These are phyloP conservation scores for Sinodicranocentrus sp. DNA, from an alignment of 2,888 invertebrate genomes.

Conservation along the genomic window DNA sequence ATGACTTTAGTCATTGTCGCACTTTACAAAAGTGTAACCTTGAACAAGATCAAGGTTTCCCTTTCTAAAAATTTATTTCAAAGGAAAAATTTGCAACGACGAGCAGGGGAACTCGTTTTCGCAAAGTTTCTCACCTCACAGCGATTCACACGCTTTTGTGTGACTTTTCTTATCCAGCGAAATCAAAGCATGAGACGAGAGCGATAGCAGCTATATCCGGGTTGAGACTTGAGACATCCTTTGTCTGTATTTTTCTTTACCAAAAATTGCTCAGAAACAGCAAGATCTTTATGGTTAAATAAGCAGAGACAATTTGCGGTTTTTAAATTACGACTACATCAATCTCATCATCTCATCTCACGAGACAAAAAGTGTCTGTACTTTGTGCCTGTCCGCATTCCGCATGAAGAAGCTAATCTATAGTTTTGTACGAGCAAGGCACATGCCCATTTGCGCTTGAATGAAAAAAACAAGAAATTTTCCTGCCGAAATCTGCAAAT, in stretches of 20 bases:
- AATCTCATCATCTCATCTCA: too few relatives aligned
- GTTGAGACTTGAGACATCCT: constrained; percentile 13
- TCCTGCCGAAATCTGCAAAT: too few relatives aligned
- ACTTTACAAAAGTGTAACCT: constrained; percentile 21
- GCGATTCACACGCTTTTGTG: constrained; percentile 2
- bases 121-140: neutral
- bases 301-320: constrained; percentile 2
- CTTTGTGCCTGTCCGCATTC: too few relatives aligned
- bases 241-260: neutral
- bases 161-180: too few relatives aligned
- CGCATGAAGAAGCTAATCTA: neutral
- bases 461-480: too few relatives aligned
- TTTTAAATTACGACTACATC: neutral
- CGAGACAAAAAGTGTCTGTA: too few relatives aligned
- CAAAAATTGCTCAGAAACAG: neutral
- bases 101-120: neutral
- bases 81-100: neutral
- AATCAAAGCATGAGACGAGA: neutral
- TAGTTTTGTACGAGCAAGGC: too few relatives aligned
- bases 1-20: neutral
- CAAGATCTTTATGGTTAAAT: constrained; percentile 3
- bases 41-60: constrained; percentile 58
- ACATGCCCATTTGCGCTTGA: too few relatives aligned
- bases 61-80: constrained; percentile 48
- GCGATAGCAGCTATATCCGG: constrained; percentile 20